A percentile compares a stretch with the other conserved stretches of the same genome.
Conservation (phyloP, 1,140 invertebrate genomes). For the Caenorhabditis brenneri region DNA sequence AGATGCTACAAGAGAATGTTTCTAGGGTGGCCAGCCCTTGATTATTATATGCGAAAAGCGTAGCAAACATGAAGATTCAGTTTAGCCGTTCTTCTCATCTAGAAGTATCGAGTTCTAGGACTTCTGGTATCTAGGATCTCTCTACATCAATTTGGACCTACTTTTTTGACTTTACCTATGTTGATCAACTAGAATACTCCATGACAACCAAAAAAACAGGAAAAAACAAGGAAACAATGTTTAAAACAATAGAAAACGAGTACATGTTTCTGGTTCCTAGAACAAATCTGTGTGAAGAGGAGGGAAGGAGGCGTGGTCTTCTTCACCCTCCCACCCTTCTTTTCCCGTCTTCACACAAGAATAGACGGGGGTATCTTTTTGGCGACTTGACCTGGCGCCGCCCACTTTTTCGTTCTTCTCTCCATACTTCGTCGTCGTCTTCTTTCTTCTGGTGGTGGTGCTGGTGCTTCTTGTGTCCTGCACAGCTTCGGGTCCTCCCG, state of each 20-base stretch:
- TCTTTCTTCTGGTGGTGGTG: neutral
- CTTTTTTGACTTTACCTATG: too few species aligned
- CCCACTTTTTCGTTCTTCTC: conserved; percentile 20
- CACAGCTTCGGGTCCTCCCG: neutral
- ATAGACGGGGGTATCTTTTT: conserved; percentile 40
- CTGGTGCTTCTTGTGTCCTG: conserved; percentile 3
- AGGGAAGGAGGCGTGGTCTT: conserved; percentile 14
- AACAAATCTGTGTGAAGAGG: neutral
- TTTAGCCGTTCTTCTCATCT: too few species aligned
- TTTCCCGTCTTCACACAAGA: conserved; percentile 25
- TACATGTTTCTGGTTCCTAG: neutral
- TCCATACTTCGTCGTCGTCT: neutral
- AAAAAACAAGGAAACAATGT: neutral
- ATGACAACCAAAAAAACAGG: neutral
- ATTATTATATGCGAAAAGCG: too few species aligned
- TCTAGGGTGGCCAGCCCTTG: too few species aligned
- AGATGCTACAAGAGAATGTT: too few species aligned
- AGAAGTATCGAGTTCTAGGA: too few species aligned
- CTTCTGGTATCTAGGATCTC: too few species aligned
- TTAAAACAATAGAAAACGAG: conserved; percentile 9
- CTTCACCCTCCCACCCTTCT: conserved; percentile 14
- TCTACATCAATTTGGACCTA: too few species aligned
- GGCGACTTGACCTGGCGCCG: conserved; percentile 41
- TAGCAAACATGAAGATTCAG: too few species aligned
- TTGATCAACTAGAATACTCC: too few species aligned